A percentile compares a stretch with the other conserved stretches of the same genome.
phyloP scores from a whole-genome alignment of 2,888 invertebrate species.

The Campaea margaritaria region DNA sequence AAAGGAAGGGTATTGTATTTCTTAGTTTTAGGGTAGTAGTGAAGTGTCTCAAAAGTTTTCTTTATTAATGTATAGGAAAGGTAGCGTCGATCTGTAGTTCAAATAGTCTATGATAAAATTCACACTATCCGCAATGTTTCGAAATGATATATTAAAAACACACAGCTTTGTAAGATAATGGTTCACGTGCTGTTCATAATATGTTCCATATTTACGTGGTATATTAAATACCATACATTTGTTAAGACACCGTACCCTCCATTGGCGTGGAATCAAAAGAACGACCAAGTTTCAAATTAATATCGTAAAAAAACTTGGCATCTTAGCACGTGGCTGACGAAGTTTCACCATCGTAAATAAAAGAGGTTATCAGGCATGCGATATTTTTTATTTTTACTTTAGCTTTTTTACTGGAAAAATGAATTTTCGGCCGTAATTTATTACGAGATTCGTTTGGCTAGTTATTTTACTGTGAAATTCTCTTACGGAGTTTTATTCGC shows the following conservation, averaged over 20 bases:
- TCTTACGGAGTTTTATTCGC: neutral
- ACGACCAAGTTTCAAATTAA: constrained; percentile 31
- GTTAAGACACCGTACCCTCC: neutral
- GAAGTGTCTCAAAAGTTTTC: no score
- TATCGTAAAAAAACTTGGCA: constrained; percentile 33
- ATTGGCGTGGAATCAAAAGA: constrained; percentile 9
- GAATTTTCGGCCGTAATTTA: constrained; percentile 3
- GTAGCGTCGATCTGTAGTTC: no score
- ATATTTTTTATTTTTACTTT: constrained; percentile 11
- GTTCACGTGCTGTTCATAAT: no score
- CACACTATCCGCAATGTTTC: no score
- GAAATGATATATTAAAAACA: no score
- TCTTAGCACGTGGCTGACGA: constrained; percentile 20
- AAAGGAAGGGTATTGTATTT: no score
- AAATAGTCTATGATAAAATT: no score
- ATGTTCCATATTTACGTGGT: no score
- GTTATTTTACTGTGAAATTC: neutral
- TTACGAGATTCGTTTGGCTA: constrained; percentile 3
- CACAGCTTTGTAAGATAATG: no score
- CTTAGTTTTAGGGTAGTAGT: no score
- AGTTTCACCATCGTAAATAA: constrained; percentile 24
- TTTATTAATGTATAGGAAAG: no score
- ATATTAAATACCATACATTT: neutral
- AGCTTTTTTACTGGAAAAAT: constrained; percentile 9
- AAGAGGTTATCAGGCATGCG: constrained; percentile 6